These are phyloP conservation scores for Drosophila borealis DNA, from an alignment of 2,888 invertebrate genomes.

Conservation along the genomic window DNA sequence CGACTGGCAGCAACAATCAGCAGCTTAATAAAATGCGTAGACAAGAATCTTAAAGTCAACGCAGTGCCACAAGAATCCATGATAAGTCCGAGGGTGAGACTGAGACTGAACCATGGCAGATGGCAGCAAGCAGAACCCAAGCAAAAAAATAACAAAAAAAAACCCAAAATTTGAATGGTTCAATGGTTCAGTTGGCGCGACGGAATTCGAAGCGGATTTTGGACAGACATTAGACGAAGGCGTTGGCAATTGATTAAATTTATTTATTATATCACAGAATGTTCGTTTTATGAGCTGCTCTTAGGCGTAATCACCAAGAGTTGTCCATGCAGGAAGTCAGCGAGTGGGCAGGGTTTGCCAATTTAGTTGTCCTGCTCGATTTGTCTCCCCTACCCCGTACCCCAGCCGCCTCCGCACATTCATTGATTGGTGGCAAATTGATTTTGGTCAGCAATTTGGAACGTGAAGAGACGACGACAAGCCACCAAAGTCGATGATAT, in stretches of 20 bases:
- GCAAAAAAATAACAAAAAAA: neutral
- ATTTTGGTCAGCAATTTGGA: conserved; percentile 28
- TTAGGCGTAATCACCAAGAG: conserved; percentile 37
- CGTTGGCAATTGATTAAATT: conserved; percentile 72
- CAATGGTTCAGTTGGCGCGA: conserved; percentile 20
- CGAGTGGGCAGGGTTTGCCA: conserved; percentile 2
- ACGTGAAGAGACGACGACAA: neutral
- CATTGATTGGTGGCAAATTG: conserved; percentile 34
- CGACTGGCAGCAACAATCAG: conserved; percentile 17
- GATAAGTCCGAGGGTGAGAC: conserved; percentile 20
- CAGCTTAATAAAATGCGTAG: conserved; percentile 23
- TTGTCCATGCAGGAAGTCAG: conserved; percentile 20
- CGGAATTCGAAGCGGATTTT: conserved; percentile 24
- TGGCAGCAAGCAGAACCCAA: neutral
- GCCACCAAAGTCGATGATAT: conserved; percentile 1
- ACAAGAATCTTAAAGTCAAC: conserved; percentile 41
- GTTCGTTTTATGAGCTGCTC: conserved; percentile 42
- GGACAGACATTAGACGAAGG: conserved; percentile 41
- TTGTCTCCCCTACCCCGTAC: conserved; percentile 8
- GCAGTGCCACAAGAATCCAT: conserved; percentile 36
- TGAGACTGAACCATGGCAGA: neutral
- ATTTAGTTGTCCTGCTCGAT: conserved; percentile 2
- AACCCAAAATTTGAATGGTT: conserved; percentile 26
- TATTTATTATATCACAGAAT: conserved; percentile 67
- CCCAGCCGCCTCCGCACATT: neutral